Base-by-base conservation (phyloP, 2,113 vertebrate genomes). In the Athene cunicularia region DNA sequence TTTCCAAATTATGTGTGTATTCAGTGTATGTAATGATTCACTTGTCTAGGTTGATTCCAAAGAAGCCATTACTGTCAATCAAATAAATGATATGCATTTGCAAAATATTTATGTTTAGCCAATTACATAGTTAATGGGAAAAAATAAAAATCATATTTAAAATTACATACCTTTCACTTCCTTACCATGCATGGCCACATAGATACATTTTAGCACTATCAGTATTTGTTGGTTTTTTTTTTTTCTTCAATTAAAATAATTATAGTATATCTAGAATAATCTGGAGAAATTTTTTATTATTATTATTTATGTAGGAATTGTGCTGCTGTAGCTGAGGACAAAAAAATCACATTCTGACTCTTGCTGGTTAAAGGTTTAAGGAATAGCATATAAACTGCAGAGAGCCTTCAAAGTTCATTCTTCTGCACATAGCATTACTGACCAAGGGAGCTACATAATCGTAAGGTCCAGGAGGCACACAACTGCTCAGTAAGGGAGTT, bases 31-130 rank as follows among this genome's bases (percentile, higher is more conserved):
- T 74, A 63, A 73, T 85, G 58, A 92, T 92, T 93, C 60, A 75
- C 39, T 93, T 80, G 39, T 88, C 47, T 80, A 81, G 5, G 13
- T 27, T 86, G 49, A 72, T 84, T 89, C 55, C 28, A 76, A 94
- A 87, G 35, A 96, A 93, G 14, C 28, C 26, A 88, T 94, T 93
- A 77, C 9, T 79, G 39, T 84, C 88, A 93, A 74, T 95, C 67
- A 94, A 93, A 92, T 32, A 86, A 86, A 91, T 55, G 0, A 63
- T 28, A 85, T 2, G 2, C 30, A 41, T 96, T 94, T 95, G 84
- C 79, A 89, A 97, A 96, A 96, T 96, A 97, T 88, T 95, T 93
- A 77, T 74, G 14, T 62, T 77, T 66, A 81, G 9, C 33, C 22
- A 94, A 70, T 90, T 83, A 71, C 9, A 52, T 49, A 79, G 37